Conservation (phyloP, 2,888 invertebrate species). For the Himalopsyche kuldschensis region DNA sequence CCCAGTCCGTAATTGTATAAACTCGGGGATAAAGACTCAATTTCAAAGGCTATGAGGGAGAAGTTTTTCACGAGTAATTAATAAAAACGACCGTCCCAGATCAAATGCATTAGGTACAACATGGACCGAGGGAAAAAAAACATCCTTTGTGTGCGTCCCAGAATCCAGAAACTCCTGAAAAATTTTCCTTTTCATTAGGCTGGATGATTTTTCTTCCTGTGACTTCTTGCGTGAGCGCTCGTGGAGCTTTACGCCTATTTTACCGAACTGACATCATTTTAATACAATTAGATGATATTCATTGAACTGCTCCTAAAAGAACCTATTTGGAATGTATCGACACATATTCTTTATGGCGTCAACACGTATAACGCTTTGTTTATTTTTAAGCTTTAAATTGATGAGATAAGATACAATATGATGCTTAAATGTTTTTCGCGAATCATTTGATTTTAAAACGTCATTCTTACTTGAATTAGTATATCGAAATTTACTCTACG, state of each 20-base stretch:
- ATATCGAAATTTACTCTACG: too few relatives aligned
- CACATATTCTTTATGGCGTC: too few relatives aligned
- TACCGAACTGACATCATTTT: too few relatives aligned
- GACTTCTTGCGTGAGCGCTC: not conserved
- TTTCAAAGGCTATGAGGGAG: not conserved
- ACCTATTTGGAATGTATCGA: too few relatives aligned
- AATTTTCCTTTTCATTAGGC: not conserved
- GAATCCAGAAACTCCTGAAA: not conserved
- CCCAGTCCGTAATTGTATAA: not conserved
- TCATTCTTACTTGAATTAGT: too few relatives aligned
- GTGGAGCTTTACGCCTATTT: not conserved
- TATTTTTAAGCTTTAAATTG: too few relatives aligned
- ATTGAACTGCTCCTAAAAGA: too few relatives aligned
- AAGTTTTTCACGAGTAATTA: slow-evolving; percentile 1
- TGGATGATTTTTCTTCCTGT: not conserved
- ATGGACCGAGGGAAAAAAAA: not conserved
- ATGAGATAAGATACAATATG: too few relatives aligned
- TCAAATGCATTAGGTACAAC: not conserved
- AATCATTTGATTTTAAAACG: too few relatives aligned
- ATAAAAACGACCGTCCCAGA: not conserved
- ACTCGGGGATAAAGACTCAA: not conserved
- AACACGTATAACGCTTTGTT: too few relatives aligned
- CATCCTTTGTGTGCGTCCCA: not conserved
- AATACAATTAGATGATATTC: too few relatives aligned
- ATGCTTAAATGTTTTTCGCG: too few relatives aligned